Base-by-base conservation (phyloP, 2,888 invertebrate genomes). In the Phasia obesa region DNA sequence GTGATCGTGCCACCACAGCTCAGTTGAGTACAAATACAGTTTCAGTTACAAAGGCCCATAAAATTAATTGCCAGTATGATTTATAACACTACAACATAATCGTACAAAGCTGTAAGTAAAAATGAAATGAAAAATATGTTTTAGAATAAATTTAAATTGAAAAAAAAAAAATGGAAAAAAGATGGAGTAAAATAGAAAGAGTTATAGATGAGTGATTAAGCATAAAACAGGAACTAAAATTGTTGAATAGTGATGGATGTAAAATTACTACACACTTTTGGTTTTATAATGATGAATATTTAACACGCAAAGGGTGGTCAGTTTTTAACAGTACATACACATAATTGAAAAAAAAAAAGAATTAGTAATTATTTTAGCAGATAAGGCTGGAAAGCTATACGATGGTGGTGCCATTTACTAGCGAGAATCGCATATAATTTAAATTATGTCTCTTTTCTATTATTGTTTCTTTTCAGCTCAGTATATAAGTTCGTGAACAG, bases 171-270 rank as follows among this genome's bases (percentile, higher is more conserved):
- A 42, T 4, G 11, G 4, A 42, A 42, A 5, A 42, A n/a, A 35
- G 35, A 4, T 35, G 35, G 42, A 42, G n/a, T 9, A 19, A 73
- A 51, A 17, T 23, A 13, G 17, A 47, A 74, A 62, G 25, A 70
- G 73, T 78, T 75, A 74, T 75, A 65, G 64, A 44, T 78, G 78
- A 78, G 70, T 78, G 82, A 82, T 82, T 82, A 60, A 65, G 44
- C 74, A 57, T 21, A 75, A 75, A 82, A 65, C 77, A 82, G 82
- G 82, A 78, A 82, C 82, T 82, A 53, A 78, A 79, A 44, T 76
- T 77, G 42, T 62, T 53, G 31, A 49, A 78, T 25, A 15, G 59
- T 38, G 49, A 71, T 71, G 47, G 62, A 64, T 9, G 23, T 44
- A 53, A 57, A 27, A 27, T 57, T 19, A 49, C 38, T 59, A 17